Percentiles rank a stretch among this genome's conserved stretches.
Conservation (phyloP, 2,113 vertebrate species). For the Pachycephala philippinensis region DNA sequence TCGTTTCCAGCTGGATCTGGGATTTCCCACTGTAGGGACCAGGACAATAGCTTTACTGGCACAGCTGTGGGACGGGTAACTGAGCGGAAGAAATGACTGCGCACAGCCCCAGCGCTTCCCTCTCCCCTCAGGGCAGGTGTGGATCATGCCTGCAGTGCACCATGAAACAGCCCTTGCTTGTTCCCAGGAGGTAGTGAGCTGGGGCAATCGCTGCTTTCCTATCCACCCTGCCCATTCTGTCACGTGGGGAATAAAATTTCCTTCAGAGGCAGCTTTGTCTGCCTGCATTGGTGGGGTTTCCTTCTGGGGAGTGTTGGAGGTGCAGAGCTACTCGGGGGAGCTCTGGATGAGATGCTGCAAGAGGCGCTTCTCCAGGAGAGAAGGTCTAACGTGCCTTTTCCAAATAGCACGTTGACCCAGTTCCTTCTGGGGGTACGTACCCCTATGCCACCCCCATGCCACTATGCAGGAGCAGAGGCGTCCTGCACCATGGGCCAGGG, state of each 20-base stretch:
- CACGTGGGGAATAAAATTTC: not conserved
- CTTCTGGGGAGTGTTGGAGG: fast-evolving
- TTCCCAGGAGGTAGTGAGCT: not conserved
- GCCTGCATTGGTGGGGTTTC: not conserved
- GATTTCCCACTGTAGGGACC: not conserved
- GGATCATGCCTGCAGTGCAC: not conserved
- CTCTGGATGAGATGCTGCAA: not conserved
- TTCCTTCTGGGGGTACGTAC: not conserved
- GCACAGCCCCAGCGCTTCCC: not conserved
- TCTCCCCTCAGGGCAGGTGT: fast-evolving
- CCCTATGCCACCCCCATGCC: not conserved
- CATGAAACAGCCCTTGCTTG: not conserved
- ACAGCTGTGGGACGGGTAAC: not conserved
- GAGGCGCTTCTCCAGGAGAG: fast-evolving
- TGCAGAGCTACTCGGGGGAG: not conserved
- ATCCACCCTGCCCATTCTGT: not conserved
- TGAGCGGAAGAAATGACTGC: not conserved
- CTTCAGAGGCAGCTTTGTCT: not conserved
- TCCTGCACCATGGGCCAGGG: fast-evolving
- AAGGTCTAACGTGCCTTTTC: not conserved
- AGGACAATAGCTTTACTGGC: not conserved
- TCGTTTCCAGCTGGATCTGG: not conserved
- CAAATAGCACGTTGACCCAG: fast-evolving
- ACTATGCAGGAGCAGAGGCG: not conserved
- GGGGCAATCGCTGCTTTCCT: not conserved